These are phyloP conservation scores for Ladona fulva DNA, from an alignment of 1,140 invertebrate species.

Conservation along the genomic window DNA sequence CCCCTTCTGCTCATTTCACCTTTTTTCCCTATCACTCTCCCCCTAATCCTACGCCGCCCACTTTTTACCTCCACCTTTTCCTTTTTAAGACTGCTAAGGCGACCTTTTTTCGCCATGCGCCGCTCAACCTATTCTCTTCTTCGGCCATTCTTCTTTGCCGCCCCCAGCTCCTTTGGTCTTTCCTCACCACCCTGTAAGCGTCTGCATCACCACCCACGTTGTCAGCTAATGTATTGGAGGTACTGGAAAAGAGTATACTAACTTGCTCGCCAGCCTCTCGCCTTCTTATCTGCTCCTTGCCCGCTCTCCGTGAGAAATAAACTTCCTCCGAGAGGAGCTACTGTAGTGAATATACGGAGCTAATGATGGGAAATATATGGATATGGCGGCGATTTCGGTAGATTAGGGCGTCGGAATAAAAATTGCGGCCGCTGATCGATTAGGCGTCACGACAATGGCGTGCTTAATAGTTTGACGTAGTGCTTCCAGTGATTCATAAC, in stretches of 20 bases:
- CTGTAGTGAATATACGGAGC: too few species aligned
- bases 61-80: neutral
- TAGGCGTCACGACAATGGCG: too few species aligned
- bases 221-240: constrained; percentile 4
- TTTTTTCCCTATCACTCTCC: neutral
- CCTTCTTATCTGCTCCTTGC: too few species aligned
- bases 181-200: neutral
- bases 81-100: neutral
- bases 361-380: too few species aligned
- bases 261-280: too few species aligned
- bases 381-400: too few species aligned
- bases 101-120: neutral
- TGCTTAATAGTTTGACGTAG: too few species aligned
- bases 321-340: too few species aligned
- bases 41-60: neutral
- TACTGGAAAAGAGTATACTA: neutral
- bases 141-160: neutral
- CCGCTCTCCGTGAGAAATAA: too few species aligned
- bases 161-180: neutral
- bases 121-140: neutral
- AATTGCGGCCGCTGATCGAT: too few species aligned
- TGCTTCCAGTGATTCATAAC: too few species aligned
- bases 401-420: too few species aligned
- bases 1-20: neutral
- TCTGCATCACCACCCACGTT: neutral